phyloP scores from a whole-genome alignment of 2,797 vertebrate species.

The Anguilla anguilla region DNA sequence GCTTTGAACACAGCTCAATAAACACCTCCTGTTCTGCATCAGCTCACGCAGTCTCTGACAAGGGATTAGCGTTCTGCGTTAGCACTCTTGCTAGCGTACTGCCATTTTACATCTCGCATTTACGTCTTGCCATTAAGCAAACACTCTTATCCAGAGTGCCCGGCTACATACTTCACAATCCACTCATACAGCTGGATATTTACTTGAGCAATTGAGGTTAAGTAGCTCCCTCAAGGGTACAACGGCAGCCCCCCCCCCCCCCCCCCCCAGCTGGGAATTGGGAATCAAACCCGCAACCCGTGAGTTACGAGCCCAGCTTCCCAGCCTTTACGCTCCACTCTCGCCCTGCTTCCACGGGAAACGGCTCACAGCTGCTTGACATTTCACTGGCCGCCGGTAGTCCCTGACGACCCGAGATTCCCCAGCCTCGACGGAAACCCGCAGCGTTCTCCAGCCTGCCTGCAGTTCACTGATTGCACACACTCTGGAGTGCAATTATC shows the following conservation, averaged over 20 bases:
- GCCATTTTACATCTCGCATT: not conserved
- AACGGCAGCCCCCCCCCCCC: not conserved
- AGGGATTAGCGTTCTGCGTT: not conserved
- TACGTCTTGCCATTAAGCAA: not conserved
- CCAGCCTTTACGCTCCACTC: not conserved
- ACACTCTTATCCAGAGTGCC: no score
- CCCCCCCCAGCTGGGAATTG: no score
- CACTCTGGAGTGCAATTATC: constrained; percentile 3
- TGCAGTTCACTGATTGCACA: not conserved
- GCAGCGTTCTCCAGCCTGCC: not conserved
- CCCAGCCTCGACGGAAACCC: not conserved
- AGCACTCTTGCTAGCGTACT: not conserved
- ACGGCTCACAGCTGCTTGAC: not conserved
- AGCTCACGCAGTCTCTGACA: not conserved
- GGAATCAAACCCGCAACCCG: not conserved
- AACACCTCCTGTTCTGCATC: not conserved
- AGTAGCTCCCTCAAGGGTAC: not conserved
- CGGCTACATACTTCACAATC: no score
- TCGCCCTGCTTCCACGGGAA: not conserved
- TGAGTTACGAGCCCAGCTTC: not conserved
- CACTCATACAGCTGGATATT: not conserved
- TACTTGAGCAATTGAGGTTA: not conserved
- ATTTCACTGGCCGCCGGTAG: not conserved
- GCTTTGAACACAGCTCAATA: not conserved
- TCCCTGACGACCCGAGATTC: not conserved